Base-by-base conservation (phyloP, 2,888 invertebrate species). In the Crocallis elinguaria region DNA sequence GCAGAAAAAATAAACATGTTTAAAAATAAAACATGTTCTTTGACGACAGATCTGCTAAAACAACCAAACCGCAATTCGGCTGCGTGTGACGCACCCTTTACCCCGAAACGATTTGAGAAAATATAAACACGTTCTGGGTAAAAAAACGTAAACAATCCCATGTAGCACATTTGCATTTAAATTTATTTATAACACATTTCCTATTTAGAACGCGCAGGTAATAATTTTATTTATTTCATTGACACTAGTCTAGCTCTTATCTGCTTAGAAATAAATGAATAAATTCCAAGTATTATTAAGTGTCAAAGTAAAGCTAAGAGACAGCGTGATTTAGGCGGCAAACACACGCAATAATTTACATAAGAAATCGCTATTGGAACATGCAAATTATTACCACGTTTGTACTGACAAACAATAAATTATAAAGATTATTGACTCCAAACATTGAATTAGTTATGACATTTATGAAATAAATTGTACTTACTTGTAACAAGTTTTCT, bases 1-100 rank as follows among this genome's bases (percentile, higher is more conserved):
- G 51, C 42, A 32, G 30, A 66, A 69, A 65, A 64, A 64, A 67
- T 62, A 66, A 67, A 67, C 63, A 64, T 66, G 59, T 58, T 71
- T 57, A 60, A 60, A 48, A 57, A 64, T 57, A 56, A 55, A 64
- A 66, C 69, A 71, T 64, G 60, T 66, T 45, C 38, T 53, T 12
- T 46, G 64, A 64, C 53, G 64, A 64, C 66, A 62, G 49, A 49
- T 53, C 54, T 43, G 64, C 60, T 50, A 62, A 61, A 66, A 63
- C 53, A 61, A 52, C 49, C 54, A 46, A 70, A 62, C 60, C 57
- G 52, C 63, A 45, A 55, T 51, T 51, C 21, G 33, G 38, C n/a
- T 35, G 49, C 35, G 8, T 42, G 54, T 64, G 64, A 61, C 62
- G 59, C 50, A 62, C 37, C 41, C 60, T 61, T 54, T 60, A 45